Evolutionary conservation across 23 tunicate species (phyloP).

Genomic region (Diplosoma virens): DNA sequence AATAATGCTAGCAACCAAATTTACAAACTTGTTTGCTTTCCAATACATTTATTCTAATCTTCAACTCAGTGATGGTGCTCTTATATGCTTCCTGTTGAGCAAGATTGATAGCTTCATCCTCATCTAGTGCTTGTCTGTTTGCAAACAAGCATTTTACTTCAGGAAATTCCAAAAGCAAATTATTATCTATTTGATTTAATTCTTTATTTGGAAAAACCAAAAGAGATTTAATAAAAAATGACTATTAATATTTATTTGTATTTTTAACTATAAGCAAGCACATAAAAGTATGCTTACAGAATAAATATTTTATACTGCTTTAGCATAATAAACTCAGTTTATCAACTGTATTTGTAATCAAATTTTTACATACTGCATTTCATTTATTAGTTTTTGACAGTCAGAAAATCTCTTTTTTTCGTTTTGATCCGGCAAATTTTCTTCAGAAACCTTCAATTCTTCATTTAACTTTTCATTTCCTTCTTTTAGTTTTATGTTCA

Average conservation of each 20-base stretch:
- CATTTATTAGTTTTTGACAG: constrained; percentile 50
- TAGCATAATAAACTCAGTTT: too few relatives aligned
- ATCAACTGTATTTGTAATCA: not conserved
- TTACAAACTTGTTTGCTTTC: constrained; percentile 19
- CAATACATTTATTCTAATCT: constrained; percentile 32
- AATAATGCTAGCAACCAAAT: too few relatives aligned
- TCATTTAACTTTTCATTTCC: constrained; percentile 35
- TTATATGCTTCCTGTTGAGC: constrained; percentile 36
- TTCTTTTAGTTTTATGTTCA: constrained; percentile 43
- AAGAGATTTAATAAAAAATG: too few relatives aligned
- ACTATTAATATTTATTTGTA: too few relatives aligned
- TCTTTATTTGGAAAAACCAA: too few relatives aligned
- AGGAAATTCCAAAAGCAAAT: too few relatives aligned
- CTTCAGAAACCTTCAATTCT: not conserved
- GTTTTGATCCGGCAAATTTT: not conserved
- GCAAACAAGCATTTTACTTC: too few relatives aligned
- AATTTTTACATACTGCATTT: constrained; percentile 53
- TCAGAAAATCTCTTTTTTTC: not conserved
- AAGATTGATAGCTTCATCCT: constrained; percentile 39
- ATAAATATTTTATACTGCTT: too few relatives aligned
- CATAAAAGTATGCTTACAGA: too few relatives aligned
- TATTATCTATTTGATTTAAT: too few relatives aligned
- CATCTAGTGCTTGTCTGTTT: constrained; percentile 55
- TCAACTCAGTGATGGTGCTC: constrained; percentile 15
- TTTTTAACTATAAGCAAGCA: too few relatives aligned